These are phyloP conservation scores for Bungarus multicinctus DNA, from an alignment of 2,113 vertebrate species.

Conservation along the genomic window DNA sequence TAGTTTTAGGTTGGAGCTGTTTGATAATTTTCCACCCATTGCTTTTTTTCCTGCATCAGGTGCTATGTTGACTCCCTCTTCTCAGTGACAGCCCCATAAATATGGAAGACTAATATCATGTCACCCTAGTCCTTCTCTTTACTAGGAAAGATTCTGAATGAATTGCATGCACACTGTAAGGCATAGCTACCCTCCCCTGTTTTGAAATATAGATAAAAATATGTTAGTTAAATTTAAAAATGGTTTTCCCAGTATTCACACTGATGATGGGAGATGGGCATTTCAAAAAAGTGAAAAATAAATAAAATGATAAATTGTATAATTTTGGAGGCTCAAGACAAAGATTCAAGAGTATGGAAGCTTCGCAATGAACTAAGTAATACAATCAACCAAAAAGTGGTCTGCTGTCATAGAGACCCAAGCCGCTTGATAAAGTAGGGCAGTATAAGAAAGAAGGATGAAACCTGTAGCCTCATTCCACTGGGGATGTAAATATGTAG, in stretches of 20 bases:
- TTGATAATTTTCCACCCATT: too few species aligned
- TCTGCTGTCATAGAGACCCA: neutral
- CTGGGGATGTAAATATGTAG: constrained; percentile 83
- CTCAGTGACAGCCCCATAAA: too few species aligned
- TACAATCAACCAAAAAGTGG: neutral
- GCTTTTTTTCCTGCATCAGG: too few species aligned
- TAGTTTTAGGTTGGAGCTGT: too few species aligned
- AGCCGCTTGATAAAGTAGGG: neutral
- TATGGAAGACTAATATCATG: too few species aligned
- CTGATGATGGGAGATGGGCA: neutral
- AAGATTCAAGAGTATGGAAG: neutral
- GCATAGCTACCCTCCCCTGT: neutral
- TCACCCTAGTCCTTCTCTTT: too few species aligned
- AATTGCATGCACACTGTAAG: neutral
- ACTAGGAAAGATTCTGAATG: neutral
- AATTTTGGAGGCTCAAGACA: neutral
- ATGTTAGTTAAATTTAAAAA: neutral
- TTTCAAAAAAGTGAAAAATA: too few species aligned
- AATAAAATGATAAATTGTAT: neutral
- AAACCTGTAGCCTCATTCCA: constrained; percentile 92
- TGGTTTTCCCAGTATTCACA: neutral
- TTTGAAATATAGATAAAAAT: neutral
- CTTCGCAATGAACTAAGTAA: neutral
- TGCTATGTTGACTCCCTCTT: too few species aligned
- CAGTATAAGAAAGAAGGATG: neutral